A percentile compares a stretch with the other conserved stretches of the same genome.
phyloP scores from a whole-genome alignment of 92 coral and sea anemone species.

The Phenganax stokvisi region DNA sequence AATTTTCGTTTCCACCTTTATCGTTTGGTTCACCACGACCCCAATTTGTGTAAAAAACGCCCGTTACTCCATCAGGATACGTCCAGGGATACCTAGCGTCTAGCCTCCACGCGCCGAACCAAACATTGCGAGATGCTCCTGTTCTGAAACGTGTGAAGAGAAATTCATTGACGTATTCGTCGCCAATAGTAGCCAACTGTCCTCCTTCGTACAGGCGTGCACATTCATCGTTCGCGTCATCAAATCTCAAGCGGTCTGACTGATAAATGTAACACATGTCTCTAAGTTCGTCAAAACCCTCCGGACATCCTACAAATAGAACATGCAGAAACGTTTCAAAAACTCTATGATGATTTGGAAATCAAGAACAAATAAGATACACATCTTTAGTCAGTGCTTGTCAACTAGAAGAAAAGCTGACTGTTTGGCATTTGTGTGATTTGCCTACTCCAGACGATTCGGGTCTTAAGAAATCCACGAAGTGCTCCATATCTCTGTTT shows the following conservation, averaged over 20 bases:
- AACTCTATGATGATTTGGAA: no score
- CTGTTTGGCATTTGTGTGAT: no score
- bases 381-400: no score
- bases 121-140: not conserved
- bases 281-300: not conserved
- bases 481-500: no score
- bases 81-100: not conserved
- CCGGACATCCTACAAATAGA: not conserved
- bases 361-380: no score
- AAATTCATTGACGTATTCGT: not conserved
- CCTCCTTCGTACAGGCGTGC: not conserved
- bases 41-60: not conserved
- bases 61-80: not conserved
- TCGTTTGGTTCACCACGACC: not conserved
- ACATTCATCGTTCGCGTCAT: not conserved
- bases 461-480: no score
- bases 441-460: no score
- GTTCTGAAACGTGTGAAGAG: not conserved
- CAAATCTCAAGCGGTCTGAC: not conserved
- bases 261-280: not conserved
- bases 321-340: no score
- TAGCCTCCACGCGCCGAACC: not conserved
- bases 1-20: slow-evolving; percentile 7
- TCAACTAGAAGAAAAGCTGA: no score
- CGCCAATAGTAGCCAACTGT: not conserved